Percentiles rank a stretch among this genome's conserved stretches.
These are phyloP conservation scores for Eupithecia inturbata DNA, from an alignment of 2,888 invertebrate species.

Conservation along the genomic window DNA sequence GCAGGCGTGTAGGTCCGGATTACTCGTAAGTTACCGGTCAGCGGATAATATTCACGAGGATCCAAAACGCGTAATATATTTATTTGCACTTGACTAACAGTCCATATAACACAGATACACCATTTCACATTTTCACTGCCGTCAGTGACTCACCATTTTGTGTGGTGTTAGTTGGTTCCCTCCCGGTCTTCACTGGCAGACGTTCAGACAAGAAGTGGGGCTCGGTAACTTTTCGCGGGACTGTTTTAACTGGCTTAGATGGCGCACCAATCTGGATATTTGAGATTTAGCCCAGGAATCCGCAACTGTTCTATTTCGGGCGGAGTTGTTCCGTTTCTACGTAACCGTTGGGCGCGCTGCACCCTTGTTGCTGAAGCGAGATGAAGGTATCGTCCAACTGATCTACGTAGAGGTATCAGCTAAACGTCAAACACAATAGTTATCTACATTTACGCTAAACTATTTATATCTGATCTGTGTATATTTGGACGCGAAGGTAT, in stretches of 20 bases:
- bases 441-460: conserved; percentile 81
- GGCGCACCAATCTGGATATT: conserved; percentile 87
- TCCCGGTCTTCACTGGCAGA: conserved; percentile 89
- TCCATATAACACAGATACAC: conserved; percentile 76
- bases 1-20: conserved; percentile 50
- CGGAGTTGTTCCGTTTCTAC: conserved; percentile 69
- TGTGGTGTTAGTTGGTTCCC: conserved; percentile 86
- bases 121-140: conserved; percentile 78
- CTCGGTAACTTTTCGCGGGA: conserved; percentile 86
- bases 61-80: conserved; percentile 55
- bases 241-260: conserved; percentile 90
- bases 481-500: conserved; percentile 65
- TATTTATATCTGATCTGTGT: conserved; percentile 79
- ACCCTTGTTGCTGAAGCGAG: conserved; percentile 63
- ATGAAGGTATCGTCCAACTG: conserved; percentile 61
- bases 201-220: conserved; percentile 91
- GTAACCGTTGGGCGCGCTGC: conserved; percentile 59
- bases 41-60: conserved; percentile 70
- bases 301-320: conserved; percentile 82
- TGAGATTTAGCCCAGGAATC: conserved; percentile 86
- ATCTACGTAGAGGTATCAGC: conserved; percentile 52
- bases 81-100: conserved; percentile 69
- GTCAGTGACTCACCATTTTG: conserved; percentile 87
- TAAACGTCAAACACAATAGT: conserved; percentile 73
- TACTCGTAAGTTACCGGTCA: conserved; percentile 73